A percentile compares a stretch with the other conserved stretches of the same genome.
phyloP scores from a whole-genome alignment of 2,797 vertebrate genomes.

The Micromesistius poutassou region DNA sequence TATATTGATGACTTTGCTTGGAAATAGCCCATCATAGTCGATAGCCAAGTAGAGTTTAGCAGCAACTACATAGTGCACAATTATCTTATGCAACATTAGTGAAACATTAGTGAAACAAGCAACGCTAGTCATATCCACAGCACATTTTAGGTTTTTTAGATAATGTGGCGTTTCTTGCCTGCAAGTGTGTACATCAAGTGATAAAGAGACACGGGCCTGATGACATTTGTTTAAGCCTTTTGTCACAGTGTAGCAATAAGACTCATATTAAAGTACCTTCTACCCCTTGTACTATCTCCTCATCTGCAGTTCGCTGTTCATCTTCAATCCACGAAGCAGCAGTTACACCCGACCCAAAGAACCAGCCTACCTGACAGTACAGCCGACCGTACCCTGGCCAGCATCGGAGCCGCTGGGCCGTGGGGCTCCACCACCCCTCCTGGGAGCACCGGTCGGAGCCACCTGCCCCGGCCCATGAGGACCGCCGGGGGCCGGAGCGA shows the following conservation, averaged over 20 bases:
- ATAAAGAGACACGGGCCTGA: no score
- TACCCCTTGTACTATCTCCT: background rate
- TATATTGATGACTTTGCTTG: no score
- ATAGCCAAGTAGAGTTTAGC: no score
- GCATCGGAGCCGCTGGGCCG: conserved; percentile 5
- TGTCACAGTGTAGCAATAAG: no score
- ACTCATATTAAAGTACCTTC: no score
- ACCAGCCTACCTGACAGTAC: conserved; percentile 64
- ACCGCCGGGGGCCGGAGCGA: conserved; percentile 18
- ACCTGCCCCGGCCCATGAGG: conserved; percentile 5
- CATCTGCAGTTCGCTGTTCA: background rate
- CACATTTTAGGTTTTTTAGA: background rate
- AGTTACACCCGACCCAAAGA: conserved; percentile 47
- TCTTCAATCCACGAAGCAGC: conserved; percentile 15
- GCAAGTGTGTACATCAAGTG: background rate
- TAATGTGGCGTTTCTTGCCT: background rate
- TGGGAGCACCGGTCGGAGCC: background rate
- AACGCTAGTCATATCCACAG: background rate
- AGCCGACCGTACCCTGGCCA: conserved; percentile 42
- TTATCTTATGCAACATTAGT: no score
- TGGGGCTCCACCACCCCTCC: background rate
- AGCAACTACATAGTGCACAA: no score
- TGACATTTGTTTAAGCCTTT: no score
- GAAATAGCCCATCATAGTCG: no score
- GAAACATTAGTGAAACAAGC: background rate